These are phyloP conservation scores for Blera fallax DNA, from an alignment of 2,888 invertebrate genomes.

Conservation along the genomic window DNA sequence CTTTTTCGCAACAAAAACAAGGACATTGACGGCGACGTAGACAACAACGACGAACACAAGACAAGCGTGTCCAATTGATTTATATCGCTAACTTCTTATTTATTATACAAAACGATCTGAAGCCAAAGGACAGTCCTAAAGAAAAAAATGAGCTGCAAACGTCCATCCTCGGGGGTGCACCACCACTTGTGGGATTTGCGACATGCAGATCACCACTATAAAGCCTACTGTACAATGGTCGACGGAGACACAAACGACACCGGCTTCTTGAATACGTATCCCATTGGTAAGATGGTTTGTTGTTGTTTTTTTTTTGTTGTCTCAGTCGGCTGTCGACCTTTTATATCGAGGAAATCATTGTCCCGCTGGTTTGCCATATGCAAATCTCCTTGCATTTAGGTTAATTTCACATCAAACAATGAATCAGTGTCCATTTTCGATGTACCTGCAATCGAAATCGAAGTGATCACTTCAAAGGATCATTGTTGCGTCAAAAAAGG, in stretches of 20 bases:
- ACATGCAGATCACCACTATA: conserved; percentile 65
- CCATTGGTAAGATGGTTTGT: conserved; percentile 27
- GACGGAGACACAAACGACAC: conserved; percentile 52
- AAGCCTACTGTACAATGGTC: conserved; percentile 18
- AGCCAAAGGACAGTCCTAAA: background rate
- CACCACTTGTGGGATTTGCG: conserved; percentile 49
- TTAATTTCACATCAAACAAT: conserved; percentile 68
- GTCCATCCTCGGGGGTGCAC: conserved; percentile 20
- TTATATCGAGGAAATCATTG: conserved; percentile 45
- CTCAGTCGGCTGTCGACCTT: conserved; percentile 3
- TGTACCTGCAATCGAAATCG: conserved; percentile 15
- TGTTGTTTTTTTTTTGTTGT: no score
- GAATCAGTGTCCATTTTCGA: conserved; percentile 17
- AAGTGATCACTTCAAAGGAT: conserved; percentile 42
- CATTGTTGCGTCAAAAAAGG: conserved; percentile 23
- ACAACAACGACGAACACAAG: conserved; percentile 44
- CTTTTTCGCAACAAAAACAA: background rate
- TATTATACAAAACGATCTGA: conserved; percentile 49
- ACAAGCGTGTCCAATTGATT: conserved; percentile 67
- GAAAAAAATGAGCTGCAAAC: conserved; percentile 4
- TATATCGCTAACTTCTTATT: conserved; percentile 57
- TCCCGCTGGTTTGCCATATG: conserved; percentile 57
- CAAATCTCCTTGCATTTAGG: conserved; percentile 64
- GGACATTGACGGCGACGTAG: conserved; percentile 44
- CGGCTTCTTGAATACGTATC: conserved; percentile 47